A percentile compares a stretch with the other conserved stretches of the same genome.
Evolutionary conservation across 2,797 vertebrate species (phyloP).

Genomic region (Botia kubotai): DNA sequence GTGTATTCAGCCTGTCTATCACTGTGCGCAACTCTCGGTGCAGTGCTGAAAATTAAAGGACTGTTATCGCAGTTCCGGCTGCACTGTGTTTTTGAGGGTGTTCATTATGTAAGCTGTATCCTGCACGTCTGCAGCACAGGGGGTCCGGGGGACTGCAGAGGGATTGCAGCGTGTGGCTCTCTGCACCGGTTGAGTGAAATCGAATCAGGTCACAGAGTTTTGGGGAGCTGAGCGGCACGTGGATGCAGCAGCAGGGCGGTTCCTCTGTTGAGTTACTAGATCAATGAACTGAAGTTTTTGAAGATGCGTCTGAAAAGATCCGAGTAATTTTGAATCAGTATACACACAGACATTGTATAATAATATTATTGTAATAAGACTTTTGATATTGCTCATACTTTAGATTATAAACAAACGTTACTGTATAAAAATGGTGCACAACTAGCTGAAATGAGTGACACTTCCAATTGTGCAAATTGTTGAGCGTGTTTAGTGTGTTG

Average conservation of each 20-base stretch:
- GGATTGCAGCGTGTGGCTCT: constrained; percentile 21
- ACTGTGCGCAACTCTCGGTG: constrained; percentile 11
- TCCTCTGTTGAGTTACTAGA: background rate
- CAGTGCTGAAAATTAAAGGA: constrained; percentile 28
- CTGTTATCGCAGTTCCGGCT: constrained; percentile 29
- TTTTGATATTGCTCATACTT: too few species aligned
- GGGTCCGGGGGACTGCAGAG: constrained; percentile 39
- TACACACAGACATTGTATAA: background rate
- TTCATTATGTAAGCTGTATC: constrained; percentile 57
- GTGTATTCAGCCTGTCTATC: background rate
- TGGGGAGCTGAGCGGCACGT: constrained; percentile 15
- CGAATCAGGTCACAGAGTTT: constrained; percentile 45
- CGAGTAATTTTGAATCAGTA: background rate
- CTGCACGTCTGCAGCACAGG: constrained; percentile 46
- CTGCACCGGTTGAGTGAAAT: background rate
- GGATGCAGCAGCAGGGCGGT: constrained; percentile 26
- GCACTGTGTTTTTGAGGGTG: constrained; percentile 23
- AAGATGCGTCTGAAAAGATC: background rate
- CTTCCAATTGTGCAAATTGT: too few species aligned
- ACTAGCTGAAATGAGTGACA: too few species aligned
- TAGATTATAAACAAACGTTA: too few species aligned
- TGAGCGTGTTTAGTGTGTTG: too few species aligned
- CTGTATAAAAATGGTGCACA: too few species aligned
- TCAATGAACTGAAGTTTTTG: background rate
- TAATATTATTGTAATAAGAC: too few species aligned